These are phyloP conservation scores for Phrynocephalus vlangalii DNA, from an alignment of 2,797 vertebrate genomes.

Conservation along the genomic window DNA sequence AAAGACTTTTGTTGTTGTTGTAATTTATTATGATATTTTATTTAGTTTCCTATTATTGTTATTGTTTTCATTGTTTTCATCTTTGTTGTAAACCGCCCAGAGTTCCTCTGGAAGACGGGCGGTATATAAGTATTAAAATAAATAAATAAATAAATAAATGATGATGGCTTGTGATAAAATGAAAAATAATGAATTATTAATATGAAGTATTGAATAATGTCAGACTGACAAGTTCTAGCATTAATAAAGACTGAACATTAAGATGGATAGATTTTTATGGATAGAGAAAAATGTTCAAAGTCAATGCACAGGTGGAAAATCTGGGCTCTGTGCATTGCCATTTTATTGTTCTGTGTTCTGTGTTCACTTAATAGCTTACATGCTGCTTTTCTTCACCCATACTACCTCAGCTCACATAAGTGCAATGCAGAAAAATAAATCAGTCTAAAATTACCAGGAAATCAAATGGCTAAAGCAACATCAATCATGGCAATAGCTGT, in stretches of 20 bases:
- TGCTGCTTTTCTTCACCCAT: not conserved
- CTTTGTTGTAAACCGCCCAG: too few species aligned
- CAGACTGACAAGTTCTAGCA: not conserved
- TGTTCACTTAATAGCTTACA: not conserved
- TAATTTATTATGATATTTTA: too few species aligned
- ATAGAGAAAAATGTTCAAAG: not conserved
- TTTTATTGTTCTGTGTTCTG: not conserved
- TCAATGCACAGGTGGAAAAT: not conserved
- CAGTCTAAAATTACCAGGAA: not conserved
- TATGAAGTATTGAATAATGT: not conserved
- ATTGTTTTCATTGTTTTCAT: too few species aligned
- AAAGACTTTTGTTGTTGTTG: too few species aligned
- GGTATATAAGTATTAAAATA: too few species aligned
- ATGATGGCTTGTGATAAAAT: not conserved
- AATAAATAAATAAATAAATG: too few species aligned
- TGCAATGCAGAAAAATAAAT: not conserved
- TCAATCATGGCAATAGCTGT: not conserved
- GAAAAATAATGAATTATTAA: not conserved
- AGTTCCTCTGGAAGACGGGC: too few species aligned
- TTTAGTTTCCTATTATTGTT: too few species aligned
- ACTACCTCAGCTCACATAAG: not conserved
- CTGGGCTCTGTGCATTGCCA: not conserved
- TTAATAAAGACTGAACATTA: not conserved
- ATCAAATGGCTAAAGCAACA: not conserved
- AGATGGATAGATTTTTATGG: not conserved